These are phyloP conservation scores for Ptilodon capucinus DNA, from an alignment of 2,888 invertebrate species.

Conservation along the genomic window DNA sequence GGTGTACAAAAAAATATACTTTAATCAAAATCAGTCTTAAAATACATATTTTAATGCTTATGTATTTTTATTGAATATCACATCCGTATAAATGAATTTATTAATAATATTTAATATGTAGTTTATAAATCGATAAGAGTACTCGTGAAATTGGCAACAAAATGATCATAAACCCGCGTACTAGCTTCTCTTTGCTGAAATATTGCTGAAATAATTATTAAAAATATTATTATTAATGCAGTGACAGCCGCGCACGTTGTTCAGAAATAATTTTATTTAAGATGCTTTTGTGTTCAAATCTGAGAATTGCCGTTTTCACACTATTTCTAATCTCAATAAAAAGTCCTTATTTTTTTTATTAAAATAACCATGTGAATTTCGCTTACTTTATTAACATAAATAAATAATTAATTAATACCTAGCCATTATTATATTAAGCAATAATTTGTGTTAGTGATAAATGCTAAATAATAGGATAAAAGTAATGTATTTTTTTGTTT, in stretches of 20 bases:
- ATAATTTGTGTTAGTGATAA: conserved; percentile 41
- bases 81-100: conserved; percentile 75
- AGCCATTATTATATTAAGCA: conserved; percentile 19
- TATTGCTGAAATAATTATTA: background rate
- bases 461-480: conserved; percentile 25
- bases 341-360: background rate
- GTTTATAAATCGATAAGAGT: conserved; percentile 72
- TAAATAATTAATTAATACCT: background rate
- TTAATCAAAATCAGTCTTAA: background rate
- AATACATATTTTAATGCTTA: background rate
- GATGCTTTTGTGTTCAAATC: no score
- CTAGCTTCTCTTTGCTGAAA: background rate
- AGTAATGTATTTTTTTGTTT: conserved; percentile 13
- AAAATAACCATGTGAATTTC: background rate
- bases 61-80: conserved; percentile 29
- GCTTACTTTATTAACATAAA: background rate
- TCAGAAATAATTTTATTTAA: no score
- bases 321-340: background rate
- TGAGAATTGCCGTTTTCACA: no score
- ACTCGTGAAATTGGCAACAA: conserved; percentile 27
- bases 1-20: background rate
- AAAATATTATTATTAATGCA: no score
- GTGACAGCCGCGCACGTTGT: no score
- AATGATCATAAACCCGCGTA: background rate
- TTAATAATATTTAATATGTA: conserved; percentile 53